These are phyloP conservation scores for Tricholauxania praeusta DNA, from an alignment of 2,888 invertebrate species.

Conservation along the genomic window DNA sequence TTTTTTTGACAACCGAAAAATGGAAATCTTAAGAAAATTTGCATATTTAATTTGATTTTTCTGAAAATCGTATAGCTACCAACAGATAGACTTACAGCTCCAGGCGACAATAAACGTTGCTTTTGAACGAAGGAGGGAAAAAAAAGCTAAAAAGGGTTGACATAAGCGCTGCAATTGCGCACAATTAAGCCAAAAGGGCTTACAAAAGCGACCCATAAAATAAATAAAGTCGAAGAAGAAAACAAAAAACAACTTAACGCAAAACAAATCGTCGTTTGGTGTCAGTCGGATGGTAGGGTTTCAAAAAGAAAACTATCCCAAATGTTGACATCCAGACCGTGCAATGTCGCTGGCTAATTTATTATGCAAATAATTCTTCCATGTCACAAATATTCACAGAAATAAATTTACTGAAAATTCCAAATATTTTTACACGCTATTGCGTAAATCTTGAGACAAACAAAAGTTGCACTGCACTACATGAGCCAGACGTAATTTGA, in stretches of 20 bases:
- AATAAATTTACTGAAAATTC: background rate
- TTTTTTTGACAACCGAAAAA: too few relatives aligned
- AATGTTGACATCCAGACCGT: background rate
- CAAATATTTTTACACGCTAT: conserved; percentile 24
- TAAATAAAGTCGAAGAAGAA: background rate
- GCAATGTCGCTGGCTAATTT: background rate
- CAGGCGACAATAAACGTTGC: too few relatives aligned
- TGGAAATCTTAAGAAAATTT: background rate
- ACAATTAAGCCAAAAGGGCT: conserved; percentile 1
- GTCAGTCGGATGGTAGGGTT: background rate
- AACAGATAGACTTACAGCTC: background rate
- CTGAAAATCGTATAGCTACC: background rate
- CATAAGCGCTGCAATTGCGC: conserved; percentile 11
- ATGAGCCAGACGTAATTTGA: background rate
- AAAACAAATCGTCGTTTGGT: background rate
- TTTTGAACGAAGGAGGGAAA: background rate
- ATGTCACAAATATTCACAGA: background rate
- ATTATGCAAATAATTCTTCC: conserved; percentile 16
- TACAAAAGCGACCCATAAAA: background rate
- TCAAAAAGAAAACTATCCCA: conserved; percentile 2
- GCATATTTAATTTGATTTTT: conserved; percentile 19
- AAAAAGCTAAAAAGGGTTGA: conserved; percentile 22
- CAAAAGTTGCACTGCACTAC: too few relatives aligned
- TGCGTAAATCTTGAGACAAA: background rate
- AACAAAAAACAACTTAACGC: background rate